phyloP scores from a whole-genome alignment of 2,797 vertebrate genomes.

The Pantherophis vulpinus region DNA sequence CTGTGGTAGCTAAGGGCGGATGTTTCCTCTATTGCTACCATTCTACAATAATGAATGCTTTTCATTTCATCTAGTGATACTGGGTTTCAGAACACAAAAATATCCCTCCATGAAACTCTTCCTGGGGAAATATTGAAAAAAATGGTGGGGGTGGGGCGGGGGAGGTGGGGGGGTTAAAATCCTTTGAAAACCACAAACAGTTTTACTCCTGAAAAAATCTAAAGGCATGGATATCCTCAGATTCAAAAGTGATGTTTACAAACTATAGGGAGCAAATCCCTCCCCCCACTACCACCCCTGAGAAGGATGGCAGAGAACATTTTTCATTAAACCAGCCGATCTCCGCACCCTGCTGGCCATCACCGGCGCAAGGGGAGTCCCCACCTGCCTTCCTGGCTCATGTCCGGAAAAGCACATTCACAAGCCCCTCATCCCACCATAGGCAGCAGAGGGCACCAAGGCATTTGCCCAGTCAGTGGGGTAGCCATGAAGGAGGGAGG shows the following conservation, averaged over 20 bases:
- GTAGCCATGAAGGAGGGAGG: not conserved
- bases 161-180: not conserved
- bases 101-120: no score
- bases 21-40: no score
- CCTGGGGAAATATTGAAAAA: not conserved
- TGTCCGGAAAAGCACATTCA: not conserved
- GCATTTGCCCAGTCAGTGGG: not conserved
- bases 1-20: not conserved
- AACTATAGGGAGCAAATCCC: accelerated
- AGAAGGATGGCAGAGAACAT: not conserved
- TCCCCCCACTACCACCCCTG: accelerated
- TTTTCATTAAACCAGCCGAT: not conserved
- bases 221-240: not conserved
- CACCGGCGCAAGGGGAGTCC: not conserved
- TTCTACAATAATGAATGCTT: not conserved
- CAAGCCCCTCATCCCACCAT: not conserved
- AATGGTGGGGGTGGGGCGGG: not conserved
- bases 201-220: not conserved
- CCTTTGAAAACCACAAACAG: not conserved
- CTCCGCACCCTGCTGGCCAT: not conserved
- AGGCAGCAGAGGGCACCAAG: not conserved
- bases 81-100: not conserved
- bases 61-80: not conserved
- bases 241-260: accelerated
- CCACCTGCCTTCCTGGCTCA: not conserved